Evolutionary conservation across 2,888 invertebrate genomes (phyloP), one percentile per base, ranked within the genome.

Genomic region (Chloroclysta siterata): DNA sequence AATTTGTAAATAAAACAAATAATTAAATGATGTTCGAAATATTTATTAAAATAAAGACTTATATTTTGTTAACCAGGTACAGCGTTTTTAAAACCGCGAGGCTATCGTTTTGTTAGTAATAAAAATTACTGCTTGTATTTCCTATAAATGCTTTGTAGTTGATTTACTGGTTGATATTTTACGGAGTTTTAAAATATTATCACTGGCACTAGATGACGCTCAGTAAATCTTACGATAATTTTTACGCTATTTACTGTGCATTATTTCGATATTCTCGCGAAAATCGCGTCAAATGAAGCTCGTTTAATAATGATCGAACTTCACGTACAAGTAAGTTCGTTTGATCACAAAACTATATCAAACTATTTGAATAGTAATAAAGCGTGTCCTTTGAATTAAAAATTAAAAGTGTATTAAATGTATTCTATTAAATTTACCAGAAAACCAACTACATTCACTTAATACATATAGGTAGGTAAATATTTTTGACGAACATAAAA

Each of bases 31-130:
- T 89, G 89, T 89, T 87, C 87, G 87, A 90, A 89, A 88, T 89
- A 88, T 93, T 91, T 92, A 93, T 92, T 92, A 89, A 86, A 88
- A 84, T 88, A 85, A 90, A 89, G 87, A 90, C 84, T 86, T 64
- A 89, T 84, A 90, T 81, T 78, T 72, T 85, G 89, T 89, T 89
- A 46, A 89, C 89, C 93, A 93, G 93, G 93, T 93, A 93, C 93
- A 90, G 79, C 81, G 85, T 89, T 88, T 88, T 86, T 85, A 86
- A 39, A 39, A 11, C 36, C 36, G 36, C 36, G 36, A 39, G 36
- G 36, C 10, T 11, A 39, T 39, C 4, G 36, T 65, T 65, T 57
- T 65, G 65, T 69, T 70, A 69, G 69, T 73, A 68, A 62, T 70
- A 53, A 14, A 41, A 22, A 14, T 22, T 52, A 46, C 50, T 48